These are phyloP conservation scores for Spizaetus ornatus DNA, from an alignment of 2,113 vertebrate genomes.

Conservation along the genomic window DNA sequence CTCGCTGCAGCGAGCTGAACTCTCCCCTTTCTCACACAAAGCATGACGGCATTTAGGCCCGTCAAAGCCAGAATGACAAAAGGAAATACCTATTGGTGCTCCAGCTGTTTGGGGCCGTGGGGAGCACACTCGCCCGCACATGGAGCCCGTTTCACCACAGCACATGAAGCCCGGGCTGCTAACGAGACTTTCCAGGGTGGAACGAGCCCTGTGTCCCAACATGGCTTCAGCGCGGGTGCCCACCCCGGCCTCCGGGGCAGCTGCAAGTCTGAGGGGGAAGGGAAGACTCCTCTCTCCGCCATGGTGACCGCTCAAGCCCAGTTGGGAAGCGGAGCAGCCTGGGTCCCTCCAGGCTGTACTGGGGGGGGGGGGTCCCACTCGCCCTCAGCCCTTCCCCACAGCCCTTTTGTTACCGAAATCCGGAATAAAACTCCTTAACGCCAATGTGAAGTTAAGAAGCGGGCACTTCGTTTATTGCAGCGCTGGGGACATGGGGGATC, in stretches of 20 bases:
- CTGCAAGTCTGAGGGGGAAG: background rate
- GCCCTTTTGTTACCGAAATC: background rate
- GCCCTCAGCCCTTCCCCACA: background rate
- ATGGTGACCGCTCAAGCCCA: background rate
- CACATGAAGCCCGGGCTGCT: background rate
- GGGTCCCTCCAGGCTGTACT: background rate
- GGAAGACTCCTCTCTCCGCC: rapidly evolving
- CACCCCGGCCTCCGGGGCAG: rapidly evolving
- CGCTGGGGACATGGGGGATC: too few species aligned
- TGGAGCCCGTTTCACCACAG: rapidly evolving
- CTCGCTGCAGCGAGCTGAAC: rapidly evolving
- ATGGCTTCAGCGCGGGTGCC: rapidly evolving
- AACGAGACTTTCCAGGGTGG: rapidly evolving
- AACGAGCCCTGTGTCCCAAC: rapidly evolving
- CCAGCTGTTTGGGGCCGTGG: rapidly evolving
- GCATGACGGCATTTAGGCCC: background rate
- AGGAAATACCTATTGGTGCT: background rate
- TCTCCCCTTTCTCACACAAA: background rate
- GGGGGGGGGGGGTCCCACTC: background rate
- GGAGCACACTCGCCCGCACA: rapidly evolving
- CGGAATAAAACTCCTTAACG: too few species aligned
- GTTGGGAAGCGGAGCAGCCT: background rate
- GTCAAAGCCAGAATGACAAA: background rate
- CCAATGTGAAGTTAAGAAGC: too few species aligned
- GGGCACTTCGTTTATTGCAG: too few species aligned